Conservation (phyloP, 2,113 vertebrate genomes). For the Aegotheles bennettii region DNA sequence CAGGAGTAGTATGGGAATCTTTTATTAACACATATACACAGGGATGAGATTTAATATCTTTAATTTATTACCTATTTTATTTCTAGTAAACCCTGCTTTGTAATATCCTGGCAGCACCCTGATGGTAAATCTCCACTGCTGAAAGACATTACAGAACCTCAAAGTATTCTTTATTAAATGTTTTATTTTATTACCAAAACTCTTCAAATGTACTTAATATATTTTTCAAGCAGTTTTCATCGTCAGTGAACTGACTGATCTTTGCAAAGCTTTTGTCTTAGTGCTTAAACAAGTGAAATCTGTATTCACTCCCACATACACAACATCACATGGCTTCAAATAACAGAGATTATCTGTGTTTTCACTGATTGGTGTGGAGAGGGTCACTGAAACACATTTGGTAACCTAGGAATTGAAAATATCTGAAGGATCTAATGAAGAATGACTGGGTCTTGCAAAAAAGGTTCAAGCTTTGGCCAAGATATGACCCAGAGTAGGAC, state of each 20-base stretch:
- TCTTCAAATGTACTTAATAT: slow-evolving; percentile 5
- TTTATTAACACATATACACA: slow-evolving; percentile 8
- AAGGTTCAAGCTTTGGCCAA: not conserved
- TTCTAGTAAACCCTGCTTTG: slow-evolving; percentile 29
- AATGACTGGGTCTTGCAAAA: not conserved
- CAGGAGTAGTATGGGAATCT: not conserved
- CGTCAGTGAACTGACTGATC: not conserved
- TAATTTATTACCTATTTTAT: slow-evolving; percentile 34
- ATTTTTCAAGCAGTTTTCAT: slow-evolving; percentile 22
- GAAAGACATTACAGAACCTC: not conserved
- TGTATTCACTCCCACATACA: not conserved
- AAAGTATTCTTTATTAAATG: slow-evolving; percentile 31
- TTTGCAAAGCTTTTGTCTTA: slow-evolving; percentile 11
- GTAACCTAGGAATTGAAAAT: not conserved
- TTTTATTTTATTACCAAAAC: slow-evolving; percentile 35
- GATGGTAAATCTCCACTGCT: not conserved
- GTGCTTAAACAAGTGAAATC: not conserved
- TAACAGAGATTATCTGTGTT: not conserved
- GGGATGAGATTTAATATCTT: slow-evolving; percentile 38
- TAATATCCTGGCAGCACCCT: not conserved
- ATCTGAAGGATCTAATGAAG: not conserved
- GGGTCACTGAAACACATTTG: not conserved
- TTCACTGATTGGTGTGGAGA: not conserved
- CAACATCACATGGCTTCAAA: not conserved
- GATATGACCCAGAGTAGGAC: not conserved